Conservation (phyloP, 2,888 invertebrate genomes). For the Bombylius major region DNA sequence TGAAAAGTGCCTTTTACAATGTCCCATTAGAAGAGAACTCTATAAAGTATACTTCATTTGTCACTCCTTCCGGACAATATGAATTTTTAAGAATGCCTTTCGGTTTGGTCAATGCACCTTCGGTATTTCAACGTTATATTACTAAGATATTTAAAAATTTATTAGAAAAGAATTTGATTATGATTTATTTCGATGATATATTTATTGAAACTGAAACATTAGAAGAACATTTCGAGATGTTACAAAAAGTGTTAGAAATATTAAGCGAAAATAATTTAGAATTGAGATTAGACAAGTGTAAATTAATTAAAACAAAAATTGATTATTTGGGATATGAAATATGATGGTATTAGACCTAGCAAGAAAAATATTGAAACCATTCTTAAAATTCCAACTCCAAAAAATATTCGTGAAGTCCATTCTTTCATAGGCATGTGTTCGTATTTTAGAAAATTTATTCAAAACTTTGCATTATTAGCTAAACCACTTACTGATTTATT, state of each 20-base stretch:
- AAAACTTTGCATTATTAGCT: too few relatives aligned
- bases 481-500: slow-evolving; percentile 16
- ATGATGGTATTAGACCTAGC: not conserved
- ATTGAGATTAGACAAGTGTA: not conserved
- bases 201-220: not conserved
- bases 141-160: too few relatives aligned
- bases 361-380: too few relatives aligned
- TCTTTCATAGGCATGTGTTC: too few relatives aligned
- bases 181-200: slow-evolving; percentile 15
- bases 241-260: not conserved
- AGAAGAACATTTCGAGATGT: not conserved
- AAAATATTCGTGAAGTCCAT: too few relatives aligned
- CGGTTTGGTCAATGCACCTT: slow-evolving; percentile 8
- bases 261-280: not conserved
- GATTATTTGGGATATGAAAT: not conserved
- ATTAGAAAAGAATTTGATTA: slow-evolving; percentile 8
- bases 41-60: too few relatives aligned
- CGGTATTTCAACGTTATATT: slow-evolving; percentile 12
- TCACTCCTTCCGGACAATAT: not conserved
- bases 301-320: not conserved
- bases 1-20: slow-evolving; percentile 12
- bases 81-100: slow-evolving; percentile 12
- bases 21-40: slow-evolving; percentile 1
- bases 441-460: too few relatives aligned
- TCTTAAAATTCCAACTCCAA: not conserved